Evolutionary conservation across 1,140 invertebrate species (phyloP).

Genomic region (Hylaeus anthracinus): DNA sequence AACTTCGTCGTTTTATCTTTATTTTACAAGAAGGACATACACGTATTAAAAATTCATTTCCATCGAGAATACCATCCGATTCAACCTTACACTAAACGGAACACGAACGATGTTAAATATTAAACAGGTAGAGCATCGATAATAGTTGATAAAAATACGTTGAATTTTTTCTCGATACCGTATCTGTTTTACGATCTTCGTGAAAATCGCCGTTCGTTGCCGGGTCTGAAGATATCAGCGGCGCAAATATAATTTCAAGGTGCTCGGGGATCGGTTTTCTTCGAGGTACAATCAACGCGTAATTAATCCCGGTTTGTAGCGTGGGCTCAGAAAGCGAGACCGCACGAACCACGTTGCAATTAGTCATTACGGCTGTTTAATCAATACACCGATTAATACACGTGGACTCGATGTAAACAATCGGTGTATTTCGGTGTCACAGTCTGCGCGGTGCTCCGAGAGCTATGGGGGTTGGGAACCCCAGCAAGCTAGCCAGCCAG

Average conservation of each 20-base stretch:
- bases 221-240: no score
- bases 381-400: slow-evolving; percentile 35
- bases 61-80: no score
- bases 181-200: no score
- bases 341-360: neutral
- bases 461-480: slow-evolving; percentile 71
- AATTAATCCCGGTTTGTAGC: neutral
- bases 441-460: slow-evolving; percentile 27
- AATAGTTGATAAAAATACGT: no score
- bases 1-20: neutral
- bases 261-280: neutral
- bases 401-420: slow-evolving; percentile 53
- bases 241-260: no score
- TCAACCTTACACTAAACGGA: no score
- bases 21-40: neutral
- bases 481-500: slow-evolving; percentile 70
- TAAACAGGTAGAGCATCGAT: no score
- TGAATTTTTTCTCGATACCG: no score
- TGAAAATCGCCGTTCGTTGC: no score
- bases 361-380: slow-evolving; percentile 43
- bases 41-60: no score
- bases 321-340: neutral
- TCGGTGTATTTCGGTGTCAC: slow-evolving; percentile 60
- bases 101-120: no score
- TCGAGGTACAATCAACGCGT: neutral